Evolutionary conservation across 2,113 vertebrate species (phyloP).

Genomic region (Crypturellus undulatus): DNA sequence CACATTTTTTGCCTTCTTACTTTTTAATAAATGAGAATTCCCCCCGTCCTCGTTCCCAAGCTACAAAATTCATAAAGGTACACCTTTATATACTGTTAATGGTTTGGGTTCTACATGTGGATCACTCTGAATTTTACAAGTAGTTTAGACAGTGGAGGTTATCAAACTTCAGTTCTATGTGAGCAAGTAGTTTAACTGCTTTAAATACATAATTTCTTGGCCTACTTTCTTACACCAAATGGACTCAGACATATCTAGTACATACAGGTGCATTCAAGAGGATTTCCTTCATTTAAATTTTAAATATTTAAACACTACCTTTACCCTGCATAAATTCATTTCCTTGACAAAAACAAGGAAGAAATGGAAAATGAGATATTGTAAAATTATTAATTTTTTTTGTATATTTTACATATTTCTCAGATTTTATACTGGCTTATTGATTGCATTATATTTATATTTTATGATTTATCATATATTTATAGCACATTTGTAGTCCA

Average conservation of each 20-base stretch:
- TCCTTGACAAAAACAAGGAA: background rate
- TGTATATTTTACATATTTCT: too few species aligned
- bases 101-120: background rate
- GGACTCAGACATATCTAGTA: constrained; percentile 69
- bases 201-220: constrained; percentile 68
- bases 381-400: background rate
- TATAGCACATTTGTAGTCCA: background rate
- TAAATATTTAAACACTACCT: constrained; percentile 72
- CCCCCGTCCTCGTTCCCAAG: background rate
- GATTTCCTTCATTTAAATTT: constrained; percentile 73
- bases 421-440: background rate
- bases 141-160: constrained; percentile 37
- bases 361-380: fast-evolving
- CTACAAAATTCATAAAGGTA: background rate
- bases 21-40: background rate
- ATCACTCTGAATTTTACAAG: constrained; percentile 16
- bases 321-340: constrained; percentile 41
- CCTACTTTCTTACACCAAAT: constrained; percentile 68
- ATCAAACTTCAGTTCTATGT: constrained; percentile 57
- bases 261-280: constrained; percentile 45
- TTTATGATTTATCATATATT: background rate
- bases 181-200: constrained; percentile 56
- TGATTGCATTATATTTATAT: background rate
- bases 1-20: background rate
- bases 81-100: background rate